Base-by-base conservation (phyloP, 2,113 vertebrate genomes). In the Suricata suricatta region DNA sequence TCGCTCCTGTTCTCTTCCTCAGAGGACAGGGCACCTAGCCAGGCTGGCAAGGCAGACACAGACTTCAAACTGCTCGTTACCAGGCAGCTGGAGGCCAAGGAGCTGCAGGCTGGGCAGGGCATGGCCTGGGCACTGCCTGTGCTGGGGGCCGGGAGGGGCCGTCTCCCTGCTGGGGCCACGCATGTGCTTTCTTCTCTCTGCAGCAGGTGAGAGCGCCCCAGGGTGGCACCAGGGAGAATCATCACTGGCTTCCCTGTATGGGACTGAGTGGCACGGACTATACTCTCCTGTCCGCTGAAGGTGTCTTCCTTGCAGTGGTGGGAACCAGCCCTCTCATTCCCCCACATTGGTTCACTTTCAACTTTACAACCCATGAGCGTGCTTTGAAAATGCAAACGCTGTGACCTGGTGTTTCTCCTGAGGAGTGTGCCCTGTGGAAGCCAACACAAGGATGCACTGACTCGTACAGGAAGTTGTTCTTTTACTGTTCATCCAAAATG, bases 1-100 rank as follows among this genome's bases (percentile, higher is more conserved):
- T 98, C 98, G 97, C 96, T 88, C 50, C 97, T 97, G 88, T 81
- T 97, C 97, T 97, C 97, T 98, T 82, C 89, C 93, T 98, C 98
- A 97, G 97, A 98, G 98, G 97, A 98, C 93, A 91, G 91, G 97
- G 98, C 97, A 97, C n/a, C 97, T 82, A 81, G 64, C 91, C 96
- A 96, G 97, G 96, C 98, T 92, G 79, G 91, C 96, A 98, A 97
- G 97, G 96, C 96, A 98, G 98, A 98, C 93, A 97, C 3, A 74
- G 93, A 97, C 98, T 98, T 98, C 93, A 98, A 98, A 47, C 44
- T 47, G 44, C 44, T 47, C 44, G 92, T 79, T 93, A 97, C 93
- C 79, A 95, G 87, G 97, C 97, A 98, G 97, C 96, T 97, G 98
- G 88, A 93, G 85, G 81, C 80, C 68, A 81, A 91, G 74, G 87